Percentiles rank a stretch among this genome's conserved stretches.
These are phyloP conservation scores for Cheilosia variabilis DNA, from an alignment of 2,888 invertebrate genomes.

Conservation along the genomic window DNA sequence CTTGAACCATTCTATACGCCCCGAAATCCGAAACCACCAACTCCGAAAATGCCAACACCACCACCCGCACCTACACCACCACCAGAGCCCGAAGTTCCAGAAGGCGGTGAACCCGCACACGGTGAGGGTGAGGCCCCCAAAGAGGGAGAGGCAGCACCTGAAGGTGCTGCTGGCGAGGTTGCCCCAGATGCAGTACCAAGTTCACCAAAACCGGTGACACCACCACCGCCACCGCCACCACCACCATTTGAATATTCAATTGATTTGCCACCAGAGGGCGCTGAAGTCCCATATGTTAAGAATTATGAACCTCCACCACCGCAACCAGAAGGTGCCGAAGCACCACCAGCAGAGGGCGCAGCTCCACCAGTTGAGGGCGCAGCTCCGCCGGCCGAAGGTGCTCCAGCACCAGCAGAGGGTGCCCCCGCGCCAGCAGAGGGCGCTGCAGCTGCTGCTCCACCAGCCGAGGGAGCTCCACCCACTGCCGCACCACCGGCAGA, in stretches of 20 bases:
- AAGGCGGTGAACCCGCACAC: constrained; percentile 77
- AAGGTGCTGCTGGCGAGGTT: constrained; percentile 76
- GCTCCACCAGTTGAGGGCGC: constrained; percentile 81
- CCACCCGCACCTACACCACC: constrained; percentile 82
- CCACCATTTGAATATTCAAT: constrained; percentile 84
- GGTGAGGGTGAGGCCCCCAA: constrained; percentile 79
- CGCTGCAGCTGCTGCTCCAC: constrained; percentile 74
- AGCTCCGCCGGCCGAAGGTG: constrained; percentile 79
- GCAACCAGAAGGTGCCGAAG: constrained; percentile 80
- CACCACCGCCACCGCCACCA: constrained; percentile 84
- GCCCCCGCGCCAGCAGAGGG: constrained; percentile 77
- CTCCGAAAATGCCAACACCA: constrained; percentile 82
- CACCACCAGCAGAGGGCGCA: constrained; percentile 78
- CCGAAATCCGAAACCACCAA: constrained; percentile 83
- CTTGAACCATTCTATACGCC: constrained; percentile 85
- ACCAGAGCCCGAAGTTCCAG: constrained; percentile 81
- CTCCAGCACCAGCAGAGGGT: constrained; percentile 79
- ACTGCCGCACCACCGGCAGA: constrained; percentile 77
- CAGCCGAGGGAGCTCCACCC: constrained; percentile 63
- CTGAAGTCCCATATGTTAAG: constrained; percentile 84
- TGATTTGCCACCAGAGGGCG: constrained; percentile 84
- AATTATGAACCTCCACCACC: constrained; percentile 83
- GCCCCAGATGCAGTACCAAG: constrained; percentile 77
- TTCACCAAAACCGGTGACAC: constrained; percentile 82
- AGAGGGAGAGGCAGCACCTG: constrained; percentile 76